These are phyloP conservation scores for Hymenopus coronatus DNA, from an alignment of 2,888 invertebrate species.

Conservation along the genomic window DNA sequence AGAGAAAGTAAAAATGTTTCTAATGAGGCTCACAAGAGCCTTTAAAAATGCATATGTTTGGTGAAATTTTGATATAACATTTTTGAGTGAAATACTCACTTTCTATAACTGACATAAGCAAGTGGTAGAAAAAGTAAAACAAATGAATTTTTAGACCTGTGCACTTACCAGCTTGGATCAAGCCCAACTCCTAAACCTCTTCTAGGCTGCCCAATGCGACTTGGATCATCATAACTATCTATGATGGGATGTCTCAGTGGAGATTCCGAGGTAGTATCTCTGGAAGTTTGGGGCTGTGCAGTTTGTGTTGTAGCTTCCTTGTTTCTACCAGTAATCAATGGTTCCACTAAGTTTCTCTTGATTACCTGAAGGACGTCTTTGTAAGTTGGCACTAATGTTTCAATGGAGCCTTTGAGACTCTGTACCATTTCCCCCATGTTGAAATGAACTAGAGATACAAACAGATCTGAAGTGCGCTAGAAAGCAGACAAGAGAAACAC, in stretches of 20 bases:
- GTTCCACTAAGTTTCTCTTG: slow-evolving; percentile 64
- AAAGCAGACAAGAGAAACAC: slow-evolving; percentile 30
- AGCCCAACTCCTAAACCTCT: slow-evolving; percentile 4
- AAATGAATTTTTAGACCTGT: background rate
- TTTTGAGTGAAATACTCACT: too few species aligned
- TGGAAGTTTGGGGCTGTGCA: background rate
- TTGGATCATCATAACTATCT: slow-evolving; percentile 14
- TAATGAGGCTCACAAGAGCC: too few species aligned
- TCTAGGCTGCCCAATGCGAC: slow-evolving; percentile 13
- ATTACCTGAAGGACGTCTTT: slow-evolving; percentile 60
- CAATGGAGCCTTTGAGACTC: slow-evolving; percentile 56
- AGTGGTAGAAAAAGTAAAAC: background rate
- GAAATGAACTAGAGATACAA: slow-evolving; percentile 61
- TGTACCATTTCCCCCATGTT: slow-evolving; percentile 58
- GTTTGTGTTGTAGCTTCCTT: slow-evolving; percentile 25
- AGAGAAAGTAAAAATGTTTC: too few species aligned
- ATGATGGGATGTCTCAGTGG: background rate
- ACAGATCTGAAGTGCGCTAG: slow-evolving; percentile 57
- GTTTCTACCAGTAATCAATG: slow-evolving; percentile 37
- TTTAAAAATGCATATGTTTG: too few species aligned
- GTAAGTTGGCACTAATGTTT: slow-evolving; percentile 63
- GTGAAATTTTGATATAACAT: too few species aligned
- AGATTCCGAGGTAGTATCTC: background rate
- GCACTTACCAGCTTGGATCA: slow-evolving; percentile 9
- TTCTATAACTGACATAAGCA: background rate